Base-by-base conservation (phyloP, 2,113 vertebrate species). In the Sinocyclocheilus anophthalmus region DNA sequence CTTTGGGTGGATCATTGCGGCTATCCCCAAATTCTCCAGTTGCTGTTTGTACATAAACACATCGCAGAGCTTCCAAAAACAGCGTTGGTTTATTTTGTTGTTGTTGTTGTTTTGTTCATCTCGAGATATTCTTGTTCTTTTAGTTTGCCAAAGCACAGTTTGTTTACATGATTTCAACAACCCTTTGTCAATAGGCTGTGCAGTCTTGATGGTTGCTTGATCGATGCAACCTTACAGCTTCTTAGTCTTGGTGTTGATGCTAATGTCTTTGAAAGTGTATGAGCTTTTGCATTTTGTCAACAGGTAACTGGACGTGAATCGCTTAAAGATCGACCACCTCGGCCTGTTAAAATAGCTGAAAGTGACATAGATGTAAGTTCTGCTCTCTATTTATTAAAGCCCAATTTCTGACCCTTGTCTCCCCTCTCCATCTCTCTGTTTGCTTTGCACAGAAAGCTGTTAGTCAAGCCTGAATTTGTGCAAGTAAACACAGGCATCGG, bases 341-440 rank as follows among this genome's bases (percentile, higher is more conserved):
- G 95, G 92, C 98, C 97, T 9, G 94, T 99, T 91, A 98, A 96
- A 94, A 96, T 99, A 82, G 98, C 97, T 7, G 98, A 99, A 92
- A 99, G 98, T 87, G 97, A 99, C 90, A 96, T 94, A 81, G 97
- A 99, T 83, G 98, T 99, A 92, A 98, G 98, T 97, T 77, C 30
- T 79, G 18, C 88, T 45, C 63, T 79, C 77, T 86, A 85, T 89
- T 78, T 61, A 77, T 78, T 88, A 90, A 91, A 87, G 75, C 50
- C 33, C 59, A 42, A 82, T 89, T 89, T 79, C n/a, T 3, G 88
- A 85, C 85, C 87, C 85, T 86, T 82, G 84, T 42, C 81, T 18
- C 3, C 26, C 48, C 59, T n/a, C 59, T n/a, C 2, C 1, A 37
- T 82, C 26, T 39, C 61, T 16, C 20, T 55, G 16, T 73, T 26